These are phyloP conservation scores for Myodes glareolus DNA, from an alignment of 2,113 vertebrate species.

Conservation along the genomic window DNA sequence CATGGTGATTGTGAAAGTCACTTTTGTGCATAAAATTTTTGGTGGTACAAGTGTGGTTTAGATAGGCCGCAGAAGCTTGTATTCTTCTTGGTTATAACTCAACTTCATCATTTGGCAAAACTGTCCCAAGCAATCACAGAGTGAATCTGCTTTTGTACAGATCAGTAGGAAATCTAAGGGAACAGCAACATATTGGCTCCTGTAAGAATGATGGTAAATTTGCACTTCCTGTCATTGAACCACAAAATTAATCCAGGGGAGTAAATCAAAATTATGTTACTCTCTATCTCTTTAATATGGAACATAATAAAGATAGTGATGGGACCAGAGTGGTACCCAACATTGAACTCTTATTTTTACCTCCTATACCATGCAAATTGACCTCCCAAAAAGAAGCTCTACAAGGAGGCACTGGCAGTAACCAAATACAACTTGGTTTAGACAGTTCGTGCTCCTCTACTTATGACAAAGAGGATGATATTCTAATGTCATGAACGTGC, in stretches of 20 bases:
- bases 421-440: not conserved
- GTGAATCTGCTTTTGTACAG: not conserved
- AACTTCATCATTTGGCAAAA: not conserved
- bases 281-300: not conserved
- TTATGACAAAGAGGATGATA: not conserved
- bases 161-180: not conserved
- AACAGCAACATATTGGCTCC: not conserved
- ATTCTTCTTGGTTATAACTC: not conserved
- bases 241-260: not conserved
- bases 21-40: conserved; percentile 45
- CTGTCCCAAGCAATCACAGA: not conserved
- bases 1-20: not conserved
- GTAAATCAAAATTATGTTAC: not conserved
- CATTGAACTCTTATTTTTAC: not conserved
- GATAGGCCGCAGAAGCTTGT: not conserved
- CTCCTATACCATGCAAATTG: not conserved
- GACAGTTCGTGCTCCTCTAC: not conserved
- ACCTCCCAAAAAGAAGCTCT: not conserved
- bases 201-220: not conserved
- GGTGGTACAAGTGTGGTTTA: not conserved
- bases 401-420: not conserved
- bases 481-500: not conserved
- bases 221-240: conserved; percentile 12
- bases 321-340: not conserved
- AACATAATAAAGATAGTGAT: not conserved